Percentiles rank a stretch among this genome's conserved stretches.
Evolutionary conservation across 2,113 vertebrate species (phyloP).

Genomic region (Opisthocomus hoazin): DNA sequence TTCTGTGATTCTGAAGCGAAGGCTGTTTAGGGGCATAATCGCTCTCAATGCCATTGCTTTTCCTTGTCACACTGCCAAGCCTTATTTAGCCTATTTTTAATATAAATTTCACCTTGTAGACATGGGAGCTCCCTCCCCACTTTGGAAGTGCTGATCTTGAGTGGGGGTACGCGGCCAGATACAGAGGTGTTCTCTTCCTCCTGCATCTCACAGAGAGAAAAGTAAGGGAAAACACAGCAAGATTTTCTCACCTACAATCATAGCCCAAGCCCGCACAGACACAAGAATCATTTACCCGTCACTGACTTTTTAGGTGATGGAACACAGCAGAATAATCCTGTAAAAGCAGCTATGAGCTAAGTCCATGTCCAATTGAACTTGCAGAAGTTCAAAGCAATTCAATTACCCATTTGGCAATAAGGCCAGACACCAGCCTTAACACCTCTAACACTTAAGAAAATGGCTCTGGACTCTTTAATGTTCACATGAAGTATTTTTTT

Average conservation of each 20-base stretch:
- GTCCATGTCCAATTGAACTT: conserved; percentile 28
- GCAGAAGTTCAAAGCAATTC: conserved; percentile 46
- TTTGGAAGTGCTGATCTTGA: not conserved
- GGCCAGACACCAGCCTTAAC: conserved; percentile 48
- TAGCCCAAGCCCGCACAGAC: not conserved
- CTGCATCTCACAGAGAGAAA: not conserved
- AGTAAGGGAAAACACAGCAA: not conserved
- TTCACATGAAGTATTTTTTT: conserved; percentile 25
- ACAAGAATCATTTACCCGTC: not conserved
- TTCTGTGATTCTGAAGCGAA: not conserved
- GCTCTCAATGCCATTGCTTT: not conserved
- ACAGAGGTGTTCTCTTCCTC: not conserved
- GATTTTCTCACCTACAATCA: not conserved
- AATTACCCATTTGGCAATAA: conserved; percentile 52
- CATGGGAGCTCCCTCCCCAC: not conserved
- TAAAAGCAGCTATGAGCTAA: not conserved
- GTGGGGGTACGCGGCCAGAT: accelerated
- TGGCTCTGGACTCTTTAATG: conserved; percentile 30
- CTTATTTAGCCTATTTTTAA: not conserved
- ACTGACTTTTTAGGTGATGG: not conserved
- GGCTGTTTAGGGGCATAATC: not conserved
- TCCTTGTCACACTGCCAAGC: not conserved
- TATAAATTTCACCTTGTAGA: not conserved
- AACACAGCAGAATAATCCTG: conserved; percentile 27
- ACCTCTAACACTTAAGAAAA: conserved; percentile 40